Base-by-base conservation (phyloP, 2,888 invertebrate genomes). In the Carcina quercana region DNA sequence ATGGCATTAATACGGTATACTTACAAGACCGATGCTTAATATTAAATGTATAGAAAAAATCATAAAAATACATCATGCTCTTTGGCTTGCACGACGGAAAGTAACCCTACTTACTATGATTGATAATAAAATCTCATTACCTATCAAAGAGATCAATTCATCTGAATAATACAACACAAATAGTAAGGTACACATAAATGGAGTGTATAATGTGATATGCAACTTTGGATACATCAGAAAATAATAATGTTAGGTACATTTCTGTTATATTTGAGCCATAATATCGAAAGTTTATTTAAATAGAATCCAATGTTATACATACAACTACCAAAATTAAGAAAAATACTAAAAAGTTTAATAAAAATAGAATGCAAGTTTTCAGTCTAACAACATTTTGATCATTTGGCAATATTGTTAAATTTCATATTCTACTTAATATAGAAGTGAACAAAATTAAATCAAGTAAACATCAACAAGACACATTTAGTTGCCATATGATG, bases 71-170 rank as follows among this genome's bases (percentile, higher is more conserved):
- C 80, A 79, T 82, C 82, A 82, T 80, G 82, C 82, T 83, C 82
- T 83, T 79, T 83, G 82, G 82, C 79, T 78, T 80, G 82, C 80
- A 82, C 79, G 82, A 80, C 76, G 76, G 67, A 78, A 61, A 72
- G 51, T 70, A 66, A 66, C 57, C 60, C 63, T 72, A 58, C 53
- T 61, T 58, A 63, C 58, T 60, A 61, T 52, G 59, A 62, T 62
- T 58, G 56, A 63, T 54, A 65, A 59, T 57, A 53, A 53, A 69
- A 69, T 69, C 64, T 71, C 65, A 63, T 65, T 63, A 69, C 57
- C 62, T 70, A 75, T 68, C 47, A 73, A 59, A 61, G 79, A 80
- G 80, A 80, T 79, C 80, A 76, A 68, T 69, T 57, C 48, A 69
- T 66, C 63, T 62, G 68, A 70, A 61, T 41, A 53, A 57, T 64